Base-by-base conservation (phyloP, 2,797 vertebrate genomes). In the Pelobates cultripes region DNA sequence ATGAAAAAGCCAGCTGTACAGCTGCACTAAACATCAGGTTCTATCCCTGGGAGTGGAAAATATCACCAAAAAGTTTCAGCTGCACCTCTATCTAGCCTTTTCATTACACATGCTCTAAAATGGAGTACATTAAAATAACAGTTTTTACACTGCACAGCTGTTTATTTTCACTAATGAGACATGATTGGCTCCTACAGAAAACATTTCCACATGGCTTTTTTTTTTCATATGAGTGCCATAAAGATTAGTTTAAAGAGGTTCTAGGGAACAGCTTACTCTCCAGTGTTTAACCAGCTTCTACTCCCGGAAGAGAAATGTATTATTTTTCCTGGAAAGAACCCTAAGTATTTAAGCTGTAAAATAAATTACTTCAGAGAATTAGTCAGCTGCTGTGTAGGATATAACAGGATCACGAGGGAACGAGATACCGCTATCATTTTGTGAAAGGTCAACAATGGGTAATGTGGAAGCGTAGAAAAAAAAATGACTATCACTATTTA, bases 281-380 rank as follows among this genome's bases (percentile, higher is more conserved):
- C 72, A 43, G 77, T 76, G 82, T 74, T 84, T 83, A 83, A 83
- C 76, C 77, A 67, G 55, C 57, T 75, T 76, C 77, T 75, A 67
- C 66, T 84, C 82, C 82, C 82, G 60, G 72, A 84, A 84, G 82
- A 84, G 82, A 79, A 78, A 79, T 79, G 77, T 79, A 79, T 79
- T 84, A 79, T 79, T 84, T 84, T 84, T 84, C 77, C 82, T 84
- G 82, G 82, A 84, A 83, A 75, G 82, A 84, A 79, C 82, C 73
- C 82, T 79, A 79, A 84, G 82, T 84, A 79, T 84, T 84, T 84
- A 84, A 84, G 82, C 82, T 84, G 82, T 68, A 75, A 84, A 84
- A 84, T 84, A 84, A 84, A 84, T 84, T 84, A 84, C 82, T 79
- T 84, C 75, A 64, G 82, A 84, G 82, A 84, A 84, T 84, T 84